Conservation (phyloP, 2,888 invertebrate species). For the Acleris emargana region DNA sequence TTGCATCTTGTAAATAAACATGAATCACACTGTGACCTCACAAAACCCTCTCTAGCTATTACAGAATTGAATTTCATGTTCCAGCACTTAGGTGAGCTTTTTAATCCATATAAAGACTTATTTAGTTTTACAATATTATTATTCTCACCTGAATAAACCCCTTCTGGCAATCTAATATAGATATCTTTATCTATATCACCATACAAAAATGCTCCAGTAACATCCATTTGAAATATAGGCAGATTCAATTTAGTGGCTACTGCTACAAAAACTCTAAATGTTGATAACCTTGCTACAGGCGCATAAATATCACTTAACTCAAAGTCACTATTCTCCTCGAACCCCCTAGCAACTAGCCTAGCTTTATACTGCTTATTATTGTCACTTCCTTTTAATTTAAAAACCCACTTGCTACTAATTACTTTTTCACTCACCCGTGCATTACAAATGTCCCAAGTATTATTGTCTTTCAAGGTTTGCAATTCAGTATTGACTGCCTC, state of each 20-base stretch:
- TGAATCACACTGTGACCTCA: too few species aligned
- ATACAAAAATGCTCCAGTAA: too few species aligned
- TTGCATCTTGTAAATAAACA: too few species aligned
- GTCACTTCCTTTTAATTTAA: conserved; percentile 41
- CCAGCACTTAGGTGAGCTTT: too few species aligned
- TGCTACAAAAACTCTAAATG: conserved; percentile 17
- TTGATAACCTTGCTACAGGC: conserved; percentile 24
- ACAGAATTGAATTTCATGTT: too few species aligned
- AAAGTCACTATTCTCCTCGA: conserved; percentile 40
- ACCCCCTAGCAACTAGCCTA: conserved; percentile 43
- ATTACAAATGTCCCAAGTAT: conserved; percentile 39
- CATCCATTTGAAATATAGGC: conserved; percentile 34
- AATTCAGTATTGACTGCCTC: conserved; percentile 35
- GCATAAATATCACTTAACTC: conserved; percentile 38
- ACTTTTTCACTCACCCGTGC: conserved; percentile 31
- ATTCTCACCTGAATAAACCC: too few species aligned
- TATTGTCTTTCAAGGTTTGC: conserved; percentile 38
- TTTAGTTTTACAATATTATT: too few species aligned
- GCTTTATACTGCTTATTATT: conserved; percentile 40
- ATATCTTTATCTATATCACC: too few species aligned
- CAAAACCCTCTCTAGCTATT: too few species aligned
- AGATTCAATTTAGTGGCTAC: conserved; percentile 38
- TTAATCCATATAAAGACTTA: too few species aligned
- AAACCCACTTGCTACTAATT: conserved; percentile 45
- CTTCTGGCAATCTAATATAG: too few species aligned